Conservation (phyloP, 2,797 vertebrate genomes). For the Myotis myotis region DNA sequence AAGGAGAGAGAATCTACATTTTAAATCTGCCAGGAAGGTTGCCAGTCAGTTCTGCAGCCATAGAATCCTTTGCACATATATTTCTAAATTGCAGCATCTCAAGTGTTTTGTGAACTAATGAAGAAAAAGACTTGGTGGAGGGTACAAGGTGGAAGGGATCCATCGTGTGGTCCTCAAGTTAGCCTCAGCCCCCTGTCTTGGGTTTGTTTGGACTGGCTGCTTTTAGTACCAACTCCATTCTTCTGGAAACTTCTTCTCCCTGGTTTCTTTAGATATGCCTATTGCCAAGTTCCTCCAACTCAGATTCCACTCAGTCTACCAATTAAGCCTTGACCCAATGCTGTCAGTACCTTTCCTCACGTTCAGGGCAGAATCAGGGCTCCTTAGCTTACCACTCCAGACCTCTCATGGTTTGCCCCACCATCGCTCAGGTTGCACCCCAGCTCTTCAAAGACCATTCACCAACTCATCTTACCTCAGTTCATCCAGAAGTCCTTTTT, state of each 20-base stretch:
- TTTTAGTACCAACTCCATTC: neutral
- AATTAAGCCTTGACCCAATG: neutral
- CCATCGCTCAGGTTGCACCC: neutral
- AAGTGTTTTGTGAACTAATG: neutral
- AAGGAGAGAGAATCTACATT: neutral
- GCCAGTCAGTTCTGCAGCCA: neutral
- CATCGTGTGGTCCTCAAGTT: neutral
- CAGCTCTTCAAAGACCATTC: neutral
- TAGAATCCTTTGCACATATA: neutral
- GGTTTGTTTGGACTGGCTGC: neutral
- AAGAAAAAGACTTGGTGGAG: neutral
- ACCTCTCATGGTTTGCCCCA: neutral
- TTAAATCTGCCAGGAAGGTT: neutral
- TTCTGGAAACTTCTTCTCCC: neutral
- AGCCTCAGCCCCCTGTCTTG: neutral
- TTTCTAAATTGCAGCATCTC: neutral
- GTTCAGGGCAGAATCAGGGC: no score
- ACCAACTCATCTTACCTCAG: neutral
- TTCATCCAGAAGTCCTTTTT: neutral
- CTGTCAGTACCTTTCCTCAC: neutral
- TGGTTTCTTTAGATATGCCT: neutral
- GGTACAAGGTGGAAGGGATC: neutral
- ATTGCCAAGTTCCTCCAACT: neutral
- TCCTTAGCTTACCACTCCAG: neutral
- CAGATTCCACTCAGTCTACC: no score